Conservation (phyloP, 2,113 vertebrate species). For the Promerops cafer region DNA sequence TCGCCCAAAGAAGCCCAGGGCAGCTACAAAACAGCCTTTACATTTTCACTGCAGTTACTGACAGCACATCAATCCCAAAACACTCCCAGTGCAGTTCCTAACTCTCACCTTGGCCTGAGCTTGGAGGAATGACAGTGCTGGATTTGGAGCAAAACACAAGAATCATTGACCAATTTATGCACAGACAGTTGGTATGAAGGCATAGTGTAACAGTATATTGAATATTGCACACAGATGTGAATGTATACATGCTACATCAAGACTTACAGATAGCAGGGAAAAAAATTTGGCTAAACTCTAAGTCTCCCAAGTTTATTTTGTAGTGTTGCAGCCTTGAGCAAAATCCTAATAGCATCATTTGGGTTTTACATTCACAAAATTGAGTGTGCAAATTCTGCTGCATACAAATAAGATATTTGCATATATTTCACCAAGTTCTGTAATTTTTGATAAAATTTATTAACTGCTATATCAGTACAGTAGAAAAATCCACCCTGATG, state of each 20-base stretch:
- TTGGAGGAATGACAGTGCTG: not conserved
- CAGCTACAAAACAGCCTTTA: not conserved
- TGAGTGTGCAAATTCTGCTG: not conserved
- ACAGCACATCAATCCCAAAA: not conserved
- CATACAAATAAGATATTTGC: not conserved
- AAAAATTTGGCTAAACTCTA: not conserved
- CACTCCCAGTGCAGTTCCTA: not conserved
- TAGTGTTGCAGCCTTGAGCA: not conserved
- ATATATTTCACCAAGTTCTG: not conserved
- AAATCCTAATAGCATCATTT: not conserved
- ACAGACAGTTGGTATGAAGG: not conserved
- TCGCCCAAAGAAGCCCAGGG: not conserved
- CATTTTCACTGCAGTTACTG: not conserved
- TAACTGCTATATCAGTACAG: not conserved
- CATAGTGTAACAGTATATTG: not conserved
- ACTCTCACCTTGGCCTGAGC: not conserved
- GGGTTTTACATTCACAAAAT: not conserved
- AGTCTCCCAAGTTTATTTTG: not conserved
- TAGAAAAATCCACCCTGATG: not conserved
- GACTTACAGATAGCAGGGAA: not conserved
- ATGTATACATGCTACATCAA: not conserved
- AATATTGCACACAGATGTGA: not conserved
- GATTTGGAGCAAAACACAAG: not conserved
- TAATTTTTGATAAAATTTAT: not conserved
- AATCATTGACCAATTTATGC: not conserved